A percentile compares a stretch with the other conserved stretches of the same genome.
phyloP scores from a whole-genome alignment of 2,888 invertebrate genomes.

The Antheraea assamensis region DNA sequence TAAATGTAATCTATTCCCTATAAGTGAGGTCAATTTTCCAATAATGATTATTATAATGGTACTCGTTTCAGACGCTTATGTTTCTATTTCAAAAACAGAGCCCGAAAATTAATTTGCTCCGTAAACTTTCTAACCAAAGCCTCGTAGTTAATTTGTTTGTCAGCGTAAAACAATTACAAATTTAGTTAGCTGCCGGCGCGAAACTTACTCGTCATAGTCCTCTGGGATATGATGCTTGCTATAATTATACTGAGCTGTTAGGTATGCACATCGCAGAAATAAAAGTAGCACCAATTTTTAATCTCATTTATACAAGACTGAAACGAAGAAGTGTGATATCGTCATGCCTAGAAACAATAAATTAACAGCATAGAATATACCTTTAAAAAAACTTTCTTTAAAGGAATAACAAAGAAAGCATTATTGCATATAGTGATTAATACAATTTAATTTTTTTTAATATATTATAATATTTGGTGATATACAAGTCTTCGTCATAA shows the following conservation, averaged over 20 bases:
- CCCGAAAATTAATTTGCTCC: not conserved
- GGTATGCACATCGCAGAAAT: not conserved
- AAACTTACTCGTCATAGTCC: not conserved
- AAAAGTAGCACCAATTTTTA: not conserved
- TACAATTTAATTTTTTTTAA: no score
- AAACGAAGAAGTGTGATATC: no score
- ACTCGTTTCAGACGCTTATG: not conserved
- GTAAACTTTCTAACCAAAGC: not conserved
- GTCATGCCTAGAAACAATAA: no score
- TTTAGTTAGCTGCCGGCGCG: constrained; percentile 9
- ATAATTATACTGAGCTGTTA: not conserved
- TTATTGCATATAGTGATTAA: no score
- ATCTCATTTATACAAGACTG: not conserved
- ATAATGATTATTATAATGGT: not conserved
- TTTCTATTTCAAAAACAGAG: not conserved
- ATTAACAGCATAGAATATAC: no score
- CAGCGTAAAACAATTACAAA: constrained; percentile 5
- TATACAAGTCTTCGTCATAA: no score
- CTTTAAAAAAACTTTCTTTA: no score
- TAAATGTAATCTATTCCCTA: no score
- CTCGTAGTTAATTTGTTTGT: constrained; percentile 7
- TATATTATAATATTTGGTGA: no score
- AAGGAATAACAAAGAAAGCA: no score
- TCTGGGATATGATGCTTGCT: not conserved
- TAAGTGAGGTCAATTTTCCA: not conserved